Percentiles rank a stretch among this genome's conserved stretches.
Evolutionary conservation across 2,888 invertebrate species (phyloP).

Genomic region (Acrocera orbiculus): DNA sequence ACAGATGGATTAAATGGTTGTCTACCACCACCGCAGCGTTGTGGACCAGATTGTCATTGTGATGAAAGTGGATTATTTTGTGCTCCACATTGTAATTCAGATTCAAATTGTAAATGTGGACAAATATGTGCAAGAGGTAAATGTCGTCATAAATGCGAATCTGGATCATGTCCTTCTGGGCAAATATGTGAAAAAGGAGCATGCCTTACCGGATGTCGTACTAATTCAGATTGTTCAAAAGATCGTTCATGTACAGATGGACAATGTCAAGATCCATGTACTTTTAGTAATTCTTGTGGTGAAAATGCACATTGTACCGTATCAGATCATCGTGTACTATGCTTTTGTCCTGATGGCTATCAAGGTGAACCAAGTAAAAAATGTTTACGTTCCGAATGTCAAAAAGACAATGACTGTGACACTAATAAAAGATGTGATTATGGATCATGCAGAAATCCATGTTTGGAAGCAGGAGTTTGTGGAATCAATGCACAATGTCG

Average conservation of each 20-base stretch:
- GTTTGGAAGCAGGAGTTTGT: constrained; percentile 55
- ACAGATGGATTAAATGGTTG: constrained; percentile 72
- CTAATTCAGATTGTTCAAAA: constrained; percentile 59
- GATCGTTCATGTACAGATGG: constrained; percentile 54
- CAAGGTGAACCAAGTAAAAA: constrained; percentile 62
- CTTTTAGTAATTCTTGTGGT: constrained; percentile 51
- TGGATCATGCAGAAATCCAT: constrained; percentile 68
- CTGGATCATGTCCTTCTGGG: constrained; percentile 53
- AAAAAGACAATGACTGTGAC: constrained; percentile 57
- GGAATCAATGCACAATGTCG: constrained; percentile 74
- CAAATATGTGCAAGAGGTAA: constrained; percentile 57
- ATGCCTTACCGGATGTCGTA: constrained; percentile 64
- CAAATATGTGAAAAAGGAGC: constrained; percentile 55
- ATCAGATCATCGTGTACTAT: constrained; percentile 64
- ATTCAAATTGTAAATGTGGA: constrained; percentile 62
- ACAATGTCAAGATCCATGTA: constrained; percentile 55
- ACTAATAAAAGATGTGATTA: constrained; percentile 55
- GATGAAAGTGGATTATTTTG: constrained; percentile 63
- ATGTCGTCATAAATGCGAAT: constrained; percentile 54
- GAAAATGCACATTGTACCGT: constrained; percentile 62
- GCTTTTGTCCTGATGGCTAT: constrained; percentile 72
- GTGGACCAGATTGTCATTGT: constrained; percentile 62
- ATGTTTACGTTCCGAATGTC: constrained; percentile 62
- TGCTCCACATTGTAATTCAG: constrained; percentile 44
- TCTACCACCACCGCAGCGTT: constrained; percentile 48